Evolutionary conservation across 2,797 vertebrate genomes (phyloP).

Genomic region (Sylvilagus floridanus): DNA sequence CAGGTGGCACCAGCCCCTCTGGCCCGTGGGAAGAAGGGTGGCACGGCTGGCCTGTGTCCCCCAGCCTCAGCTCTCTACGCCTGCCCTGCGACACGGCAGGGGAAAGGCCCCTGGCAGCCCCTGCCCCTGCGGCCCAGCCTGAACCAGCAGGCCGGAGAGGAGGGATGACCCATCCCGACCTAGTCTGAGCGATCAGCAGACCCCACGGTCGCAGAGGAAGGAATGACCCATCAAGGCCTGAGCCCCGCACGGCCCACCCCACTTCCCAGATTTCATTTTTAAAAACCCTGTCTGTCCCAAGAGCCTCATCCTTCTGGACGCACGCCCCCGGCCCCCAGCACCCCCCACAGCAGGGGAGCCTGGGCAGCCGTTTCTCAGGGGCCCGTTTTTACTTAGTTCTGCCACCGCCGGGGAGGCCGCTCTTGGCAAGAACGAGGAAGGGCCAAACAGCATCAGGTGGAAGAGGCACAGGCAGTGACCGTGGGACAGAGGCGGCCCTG

Average conservation of each 20-base stretch:
- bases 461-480: background rate
- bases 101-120: background rate
- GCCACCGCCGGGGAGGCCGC: background rate
- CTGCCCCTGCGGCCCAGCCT: background rate
- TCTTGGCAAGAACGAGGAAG: background rate
- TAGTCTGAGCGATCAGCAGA: background rate
- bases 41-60: too few relatives aligned
- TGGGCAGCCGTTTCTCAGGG: fast-evolving
- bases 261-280: background rate
- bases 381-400: background rate
- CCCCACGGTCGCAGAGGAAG: background rate
- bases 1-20: background rate
- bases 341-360: fast-evolving
- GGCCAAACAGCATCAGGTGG: background rate
- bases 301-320: background rate
- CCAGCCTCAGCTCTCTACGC: background rate
- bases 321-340: background rate
- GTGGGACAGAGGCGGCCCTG: background rate
- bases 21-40: background rate
- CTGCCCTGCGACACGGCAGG: too few relatives aligned
- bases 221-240: background rate
- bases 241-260: too few relatives aligned
- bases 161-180: too few relatives aligned
- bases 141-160: background rate
- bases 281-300: background rate